These are phyloP conservation scores for Solen grandis DNA, from an alignment of 1,140 invertebrate genomes.

Conservation along the genomic window DNA sequence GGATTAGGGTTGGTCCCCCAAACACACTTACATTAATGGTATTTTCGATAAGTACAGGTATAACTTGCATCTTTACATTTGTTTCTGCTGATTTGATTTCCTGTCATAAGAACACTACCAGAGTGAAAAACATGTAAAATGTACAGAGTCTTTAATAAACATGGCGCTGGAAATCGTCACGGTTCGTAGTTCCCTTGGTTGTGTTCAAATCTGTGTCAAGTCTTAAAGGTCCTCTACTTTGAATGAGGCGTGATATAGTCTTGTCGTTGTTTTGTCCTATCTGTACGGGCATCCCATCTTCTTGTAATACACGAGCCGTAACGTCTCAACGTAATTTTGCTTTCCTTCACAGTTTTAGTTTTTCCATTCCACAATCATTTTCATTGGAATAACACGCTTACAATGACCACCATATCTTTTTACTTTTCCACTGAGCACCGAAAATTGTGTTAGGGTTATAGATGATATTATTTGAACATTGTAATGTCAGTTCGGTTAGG, in stretches of 20 bases:
- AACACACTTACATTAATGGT: too few species aligned
- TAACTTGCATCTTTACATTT: too few species aligned
- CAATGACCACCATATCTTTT: neutral
- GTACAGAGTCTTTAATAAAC: too few species aligned
- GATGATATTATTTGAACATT: neutral
- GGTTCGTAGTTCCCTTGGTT: neutral
- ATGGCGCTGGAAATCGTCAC: too few species aligned
- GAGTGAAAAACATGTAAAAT: too few species aligned
- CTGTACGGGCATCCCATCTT: neutral
- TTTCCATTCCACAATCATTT: neutral
- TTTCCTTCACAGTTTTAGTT: neutral
- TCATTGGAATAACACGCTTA: neutral
- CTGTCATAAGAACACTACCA: too few species aligned
- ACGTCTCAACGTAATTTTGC: neutral
- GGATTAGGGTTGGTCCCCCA: too few species aligned
- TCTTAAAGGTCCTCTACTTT: neutral
- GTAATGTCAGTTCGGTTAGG: neutral
- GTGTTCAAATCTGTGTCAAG: too few species aligned
- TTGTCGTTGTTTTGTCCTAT: neutral
- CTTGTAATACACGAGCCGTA: neutral
- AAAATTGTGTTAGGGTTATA: neutral
- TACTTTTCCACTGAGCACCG: neutral
- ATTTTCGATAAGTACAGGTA: too few species aligned
- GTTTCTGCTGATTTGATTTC: too few species aligned
- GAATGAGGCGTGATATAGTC: neutral